Base-by-base conservation (phyloP, 2,113 vertebrate genomes). In the Zootoca vivipara region DNA sequence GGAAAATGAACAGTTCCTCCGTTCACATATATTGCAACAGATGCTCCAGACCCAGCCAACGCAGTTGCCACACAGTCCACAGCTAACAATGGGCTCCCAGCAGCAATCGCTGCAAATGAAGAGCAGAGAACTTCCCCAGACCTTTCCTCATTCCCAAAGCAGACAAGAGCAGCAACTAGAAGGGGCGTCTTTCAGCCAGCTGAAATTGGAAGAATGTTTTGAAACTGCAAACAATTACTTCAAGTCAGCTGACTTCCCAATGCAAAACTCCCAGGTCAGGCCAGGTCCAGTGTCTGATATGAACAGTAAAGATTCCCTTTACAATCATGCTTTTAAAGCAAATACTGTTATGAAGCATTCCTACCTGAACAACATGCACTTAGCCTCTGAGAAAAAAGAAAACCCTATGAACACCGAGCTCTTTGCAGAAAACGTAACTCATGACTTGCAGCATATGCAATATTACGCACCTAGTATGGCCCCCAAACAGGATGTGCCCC, bases 381-480 rank as follows among this genome's bases (percentile, higher is more conserved):
- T 95, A 65, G 89, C 91, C 85, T 93, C 97, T 0, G 95, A 95
- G 80, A 97, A 96, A 78, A 95, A 96, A 92, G 96, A 96, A 67
- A 94, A 87, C 0, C 16, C 85, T 1, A 0, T 77, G 6, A 89
- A 65, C 62, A 33, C 64, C 0, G 95, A 96, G 65, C 28, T 56
- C 69, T 95, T 95, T 46, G 72, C 77, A 86, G 91, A 93, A 91
- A 96, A 62, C 82, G 94, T 96, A 94, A 91, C 91, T 86, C 94
- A 86, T 46, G 92, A 95, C 79, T 95, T 97, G 83, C 96, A 97
- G 83, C 96, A 96, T 3, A 82, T 88, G 83, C 97, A 96, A 87
- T 98, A 96, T 96, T 96, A 96, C 92, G 94, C 96, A 73, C 96
- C 96, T 91, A 96, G 95, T 94, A 92, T 96, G 96, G 96, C 96